phyloP scores from a whole-genome alignment of 2,888 invertebrate species.

The Matsumyia berberina region DNA sequence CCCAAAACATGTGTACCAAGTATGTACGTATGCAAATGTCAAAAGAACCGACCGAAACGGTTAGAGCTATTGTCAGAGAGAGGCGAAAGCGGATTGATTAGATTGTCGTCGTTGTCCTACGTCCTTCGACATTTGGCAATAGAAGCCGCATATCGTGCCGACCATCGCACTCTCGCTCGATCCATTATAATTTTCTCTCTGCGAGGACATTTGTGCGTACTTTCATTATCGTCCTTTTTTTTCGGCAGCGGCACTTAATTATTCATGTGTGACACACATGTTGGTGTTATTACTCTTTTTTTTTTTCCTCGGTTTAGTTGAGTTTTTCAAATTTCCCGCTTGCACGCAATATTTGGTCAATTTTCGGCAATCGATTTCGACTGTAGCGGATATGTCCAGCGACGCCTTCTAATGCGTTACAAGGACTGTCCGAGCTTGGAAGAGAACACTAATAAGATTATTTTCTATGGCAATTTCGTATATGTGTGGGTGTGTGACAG shows the following conservation, averaged over 20 bases:
- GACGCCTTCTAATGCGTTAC: constrained; percentile 47
- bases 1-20: constrained; percentile 39
- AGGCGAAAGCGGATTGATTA: constrained; percentile 50
- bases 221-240: constrained; percentile 58
- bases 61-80: constrained; percentile 25
- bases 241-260: constrained; percentile 68
- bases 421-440: neutral
- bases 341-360: constrained; percentile 75
- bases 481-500: constrained; percentile 37
- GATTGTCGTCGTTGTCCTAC: constrained; percentile 49
- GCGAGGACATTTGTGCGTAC: constrained; percentile 60
- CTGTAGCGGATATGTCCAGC: constrained; percentile 50
- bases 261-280: constrained; percentile 79
- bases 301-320: constrained; percentile 12
- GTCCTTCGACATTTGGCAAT: constrained; percentile 68
- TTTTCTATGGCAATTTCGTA: constrained; percentile 46
- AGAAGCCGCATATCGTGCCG: constrained; percentile 60
- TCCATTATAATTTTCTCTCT: constrained; percentile 59
- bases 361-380: constrained; percentile 76
- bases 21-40: constrained; percentile 53
- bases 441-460: constrained; percentile 41
- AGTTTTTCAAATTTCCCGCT: constrained; percentile 59
- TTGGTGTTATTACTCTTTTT: constrained; percentile 58
- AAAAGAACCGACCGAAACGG: constrained; percentile 26
- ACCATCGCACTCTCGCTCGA: constrained; percentile 65